phyloP scores from a whole-genome alignment of 2,888 invertebrate species.

The Macrosoma leucophasiata region DNA sequence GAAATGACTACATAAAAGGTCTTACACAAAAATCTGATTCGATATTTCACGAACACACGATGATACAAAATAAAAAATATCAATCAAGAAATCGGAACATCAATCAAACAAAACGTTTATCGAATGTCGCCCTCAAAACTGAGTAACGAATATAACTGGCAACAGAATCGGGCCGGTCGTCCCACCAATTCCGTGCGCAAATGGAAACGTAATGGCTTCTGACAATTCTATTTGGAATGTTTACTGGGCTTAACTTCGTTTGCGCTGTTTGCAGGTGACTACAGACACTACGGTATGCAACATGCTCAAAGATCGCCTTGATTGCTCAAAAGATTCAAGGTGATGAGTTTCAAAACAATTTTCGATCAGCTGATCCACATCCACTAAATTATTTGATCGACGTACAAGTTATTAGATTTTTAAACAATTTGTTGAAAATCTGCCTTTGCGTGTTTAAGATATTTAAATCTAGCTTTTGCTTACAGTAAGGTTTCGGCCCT shows the following conservation, averaged over 20 bases:
- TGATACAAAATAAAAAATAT: no score
- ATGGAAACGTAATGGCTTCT: slow-evolving; percentile 67
- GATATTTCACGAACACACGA: no score
- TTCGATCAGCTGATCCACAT: neutral
- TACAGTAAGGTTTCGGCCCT: no score
- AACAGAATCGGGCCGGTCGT: slow-evolving; percentile 39
- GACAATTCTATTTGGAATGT: slow-evolving; percentile 57
- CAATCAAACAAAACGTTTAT: slow-evolving; percentile 47
- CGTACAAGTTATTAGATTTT: no score
- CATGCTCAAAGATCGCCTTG: slow-evolving; percentile 10
- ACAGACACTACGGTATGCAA: slow-evolving; percentile 3
- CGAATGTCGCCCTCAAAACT: slow-evolving; percentile 23
- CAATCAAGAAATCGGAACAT: slow-evolving; percentile 32
- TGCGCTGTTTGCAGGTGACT: slow-evolving; percentile 42
- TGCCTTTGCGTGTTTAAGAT: no score
- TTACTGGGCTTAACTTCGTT: slow-evolving; percentile 51
- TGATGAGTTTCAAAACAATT: neutral
- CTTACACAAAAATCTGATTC: no score
- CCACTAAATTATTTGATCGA: no score
- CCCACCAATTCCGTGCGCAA: slow-evolving; percentile 64
- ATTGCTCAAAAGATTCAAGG: no score
- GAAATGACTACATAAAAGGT: no score
- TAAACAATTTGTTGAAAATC: no score
- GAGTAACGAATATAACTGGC: slow-evolving; percentile 32
- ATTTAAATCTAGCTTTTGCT: no score